A percentile compares a stretch with the other conserved stretches of the same genome.
These are phyloP conservation scores for Drosophila trapezifrons DNA, from an alignment of 1,140 invertebrate species.

Conservation along the genomic window DNA sequence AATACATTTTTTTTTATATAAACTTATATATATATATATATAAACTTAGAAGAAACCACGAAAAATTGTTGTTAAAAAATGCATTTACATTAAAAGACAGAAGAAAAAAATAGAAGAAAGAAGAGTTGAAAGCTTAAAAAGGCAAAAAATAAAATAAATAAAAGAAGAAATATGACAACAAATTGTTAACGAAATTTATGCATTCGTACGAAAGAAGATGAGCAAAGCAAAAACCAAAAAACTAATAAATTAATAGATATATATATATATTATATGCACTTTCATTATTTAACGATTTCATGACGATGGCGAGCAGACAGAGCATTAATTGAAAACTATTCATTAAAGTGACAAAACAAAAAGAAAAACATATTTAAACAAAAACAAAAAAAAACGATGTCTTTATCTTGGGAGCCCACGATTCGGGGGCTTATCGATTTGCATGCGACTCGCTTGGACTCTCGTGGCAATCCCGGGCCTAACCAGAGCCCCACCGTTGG, in stretches of 20 bases:
- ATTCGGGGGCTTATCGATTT: slow-evolving; percentile 18
- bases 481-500: slow-evolving; percentile 34
- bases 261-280: slow-evolving; percentile 78
- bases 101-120: slow-evolving; percentile 23
- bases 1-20: slow-evolving; percentile 41
- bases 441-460: slow-evolving; percentile 31
- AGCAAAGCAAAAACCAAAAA: slow-evolving; percentile 11
- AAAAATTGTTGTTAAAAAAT: slow-evolving; percentile 78
- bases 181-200: slow-evolving; percentile 72
- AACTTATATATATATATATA: slow-evolving; percentile 1
- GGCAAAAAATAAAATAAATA: slow-evolving; percentile 3
- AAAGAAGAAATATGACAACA: slow-evolving; percentile 26
- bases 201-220: slow-evolving; percentile 55
- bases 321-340: slow-evolving; percentile 76
- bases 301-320: slow-evolving; percentile 35
- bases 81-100: slow-evolving; percentile 64
- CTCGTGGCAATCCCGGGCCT: slow-evolving; percentile 24
- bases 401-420: slow-evolving; percentile 25
- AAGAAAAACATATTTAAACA: slow-evolving; percentile 66
- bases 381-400: slow-evolving; percentile 11
- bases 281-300: slow-evolving; percentile 75
- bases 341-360: slow-evolving; percentile 74
- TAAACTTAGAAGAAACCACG: slow-evolving; percentile 36
- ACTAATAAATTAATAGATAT: slow-evolving; percentile 48
- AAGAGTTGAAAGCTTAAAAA: slow-evolving; percentile 48